These are phyloP conservation scores for Enteromius afrohamiltoni DNA, from an alignment of 2,797 vertebrate genomes.

Conservation along the genomic window DNA sequence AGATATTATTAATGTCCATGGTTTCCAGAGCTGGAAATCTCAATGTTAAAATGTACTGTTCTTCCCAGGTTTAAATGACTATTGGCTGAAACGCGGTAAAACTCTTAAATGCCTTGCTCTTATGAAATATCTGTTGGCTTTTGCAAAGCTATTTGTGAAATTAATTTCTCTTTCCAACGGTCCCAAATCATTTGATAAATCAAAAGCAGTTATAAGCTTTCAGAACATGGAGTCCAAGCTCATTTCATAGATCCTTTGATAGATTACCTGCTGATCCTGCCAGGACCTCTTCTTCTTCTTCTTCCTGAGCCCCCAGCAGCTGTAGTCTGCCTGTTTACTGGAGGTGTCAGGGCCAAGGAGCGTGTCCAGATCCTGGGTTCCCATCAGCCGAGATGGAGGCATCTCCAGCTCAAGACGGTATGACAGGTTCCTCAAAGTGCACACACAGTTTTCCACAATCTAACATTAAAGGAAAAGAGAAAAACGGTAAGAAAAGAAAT, in stretches of 20 bases:
- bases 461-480: constrained; percentile 63
- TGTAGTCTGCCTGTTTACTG: constrained; percentile 91
- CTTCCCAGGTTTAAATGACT: not conserved
- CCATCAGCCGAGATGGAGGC: constrained; percentile 92
- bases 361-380: constrained; percentile 89
- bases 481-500: not conserved
- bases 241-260: not conserved
- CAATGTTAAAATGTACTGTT: not conserved
- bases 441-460: constrained; percentile 98
- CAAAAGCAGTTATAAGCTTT: not conserved
- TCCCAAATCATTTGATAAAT: not conserved
- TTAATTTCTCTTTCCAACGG: not conserved
- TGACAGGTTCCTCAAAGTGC: constrained; percentile 95
- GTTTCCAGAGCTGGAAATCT: not conserved
- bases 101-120: not conserved
- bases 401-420: constrained; percentile 97
- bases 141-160: not conserved
- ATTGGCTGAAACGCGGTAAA: not conserved
- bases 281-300: constrained; percentile 90
- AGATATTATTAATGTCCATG: not conserved
- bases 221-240: not conserved
- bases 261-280: constrained; percentile 88
- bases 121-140: not conserved
- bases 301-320: constrained; percentile 96
- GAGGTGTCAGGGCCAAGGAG: constrained; percentile 91